Percentiles rank a stretch among this genome's conserved stretches.
Evolutionary conservation across 2,888 invertebrate species (phyloP).

Genomic region (Athetis lepigone): DNA sequence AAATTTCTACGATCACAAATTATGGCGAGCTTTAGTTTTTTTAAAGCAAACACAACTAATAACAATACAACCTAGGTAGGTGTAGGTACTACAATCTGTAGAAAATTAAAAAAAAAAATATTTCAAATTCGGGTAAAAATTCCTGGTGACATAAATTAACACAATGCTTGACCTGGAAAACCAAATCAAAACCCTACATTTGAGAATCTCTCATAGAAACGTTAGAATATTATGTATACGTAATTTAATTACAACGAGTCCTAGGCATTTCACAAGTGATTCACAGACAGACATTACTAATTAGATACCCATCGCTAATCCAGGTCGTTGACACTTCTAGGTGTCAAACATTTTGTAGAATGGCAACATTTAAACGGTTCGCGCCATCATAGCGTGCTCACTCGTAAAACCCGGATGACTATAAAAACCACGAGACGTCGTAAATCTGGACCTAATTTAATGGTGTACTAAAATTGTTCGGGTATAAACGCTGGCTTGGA

Average conservation of each 20-base stretch:
- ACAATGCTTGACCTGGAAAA: too few species aligned
- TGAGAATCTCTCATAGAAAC: background rate
- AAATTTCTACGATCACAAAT: too few species aligned
- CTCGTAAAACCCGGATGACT: slow-evolving; percentile 58
- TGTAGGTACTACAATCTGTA: too few species aligned
- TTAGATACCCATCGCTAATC: slow-evolving; percentile 11
- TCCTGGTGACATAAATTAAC: too few species aligned
- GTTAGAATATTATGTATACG: background rate
- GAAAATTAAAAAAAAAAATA: too few species aligned
- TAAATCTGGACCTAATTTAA: slow-evolving; percentile 63
- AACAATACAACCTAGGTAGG: too few species aligned
- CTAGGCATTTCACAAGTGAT: background rate
- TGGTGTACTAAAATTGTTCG: slow-evolving; percentile 49
- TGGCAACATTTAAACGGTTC: slow-evolving; percentile 44
- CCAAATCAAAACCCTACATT: background rate
- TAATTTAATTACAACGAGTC: too few species aligned
- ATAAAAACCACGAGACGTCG: slow-evolving; percentile 61
- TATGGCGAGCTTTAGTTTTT: too few species aligned
- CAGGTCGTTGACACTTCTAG: slow-evolving; percentile 27
- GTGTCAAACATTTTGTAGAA: slow-evolving; percentile 49
- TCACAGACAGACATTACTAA: slow-evolving; percentile 5
- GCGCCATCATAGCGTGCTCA: slow-evolving; percentile 42
- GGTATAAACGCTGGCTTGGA: slow-evolving; percentile 45
- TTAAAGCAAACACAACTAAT: too few species aligned
- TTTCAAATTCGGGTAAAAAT: too few species aligned